Base-by-base conservation (phyloP, 2,888 invertebrate species). In the Plutella xylostella region DNA sequence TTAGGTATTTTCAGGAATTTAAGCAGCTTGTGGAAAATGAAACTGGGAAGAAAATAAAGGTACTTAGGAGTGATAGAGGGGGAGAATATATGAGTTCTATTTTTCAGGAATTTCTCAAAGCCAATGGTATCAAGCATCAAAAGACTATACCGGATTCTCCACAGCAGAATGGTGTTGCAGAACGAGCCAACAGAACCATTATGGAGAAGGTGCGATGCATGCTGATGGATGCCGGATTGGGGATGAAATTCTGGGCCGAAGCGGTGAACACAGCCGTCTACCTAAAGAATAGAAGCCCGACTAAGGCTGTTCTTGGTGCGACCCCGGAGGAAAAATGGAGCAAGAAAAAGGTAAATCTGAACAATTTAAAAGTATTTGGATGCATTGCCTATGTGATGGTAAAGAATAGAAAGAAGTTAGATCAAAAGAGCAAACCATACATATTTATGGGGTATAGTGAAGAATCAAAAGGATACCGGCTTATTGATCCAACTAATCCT, bases 91-190 rank as follows among this genome's bases (percentile, higher is more conserved):
- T 42, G n/a, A 56, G 48, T 43, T 21, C 31, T 12, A 39, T 46
- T 17, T 50, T 63, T 25, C 43, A 44, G 15, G 35, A 45, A 14
- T 49, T 19, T 35, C 33, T 49, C 11, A 41, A 37, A 28, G 28
- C 41, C 4, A 21, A 51, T 21, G 60, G 57, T n/a, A 63, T 64
- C 19, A n/a, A 33, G 1, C 56, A 61, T 39, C 50, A 59, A 43
- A 45, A 40, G 1, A 55, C 61, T 1, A 49, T 57, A 3, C 52
- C 61, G 0, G 53, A 62, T 31, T 54, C 51, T 3, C 61, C 59
- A 0, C 52, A 63, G 43, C 58, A 60, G 35, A 68, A 65, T 53
- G 65, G 60, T 2, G 45, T 56, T 6, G 54, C 62, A 12, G 66
- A 68, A 44, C 31, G 60, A 5, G 45, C 48, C 4, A 51, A 50